These are phyloP conservation scores for Meiosimyza platycephala DNA, from an alignment of 2,888 invertebrate genomes.

Conservation along the genomic window DNA sequence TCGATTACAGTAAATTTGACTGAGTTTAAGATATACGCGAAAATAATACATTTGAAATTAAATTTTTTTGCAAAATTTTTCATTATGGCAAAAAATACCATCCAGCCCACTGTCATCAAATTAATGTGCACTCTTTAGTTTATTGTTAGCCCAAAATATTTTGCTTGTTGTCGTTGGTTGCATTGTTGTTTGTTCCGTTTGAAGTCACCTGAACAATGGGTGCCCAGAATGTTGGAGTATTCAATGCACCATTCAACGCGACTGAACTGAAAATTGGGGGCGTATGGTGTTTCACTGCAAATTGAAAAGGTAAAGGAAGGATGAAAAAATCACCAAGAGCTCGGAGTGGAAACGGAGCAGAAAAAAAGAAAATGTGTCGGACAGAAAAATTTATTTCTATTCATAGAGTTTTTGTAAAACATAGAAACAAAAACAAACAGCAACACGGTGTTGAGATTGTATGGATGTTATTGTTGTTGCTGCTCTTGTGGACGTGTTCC, in stretches of 20 bases:
- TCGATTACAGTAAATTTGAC: too few species aligned
- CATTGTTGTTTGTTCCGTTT: constrained; percentile 44
- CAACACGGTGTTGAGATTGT: constrained; percentile 46
- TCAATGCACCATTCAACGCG: neutral
- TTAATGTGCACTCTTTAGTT: too few species aligned
- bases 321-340: constrained; percentile 4
- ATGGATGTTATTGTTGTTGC: constrained; percentile 49
- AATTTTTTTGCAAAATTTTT: neutral
- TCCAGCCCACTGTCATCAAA: too few species aligned
- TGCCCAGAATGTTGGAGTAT: neutral
- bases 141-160: neutral
- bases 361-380: constrained; percentile 11
- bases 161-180: constrained; percentile 35
- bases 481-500: constrained; percentile 43
- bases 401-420: constrained; percentile 2
- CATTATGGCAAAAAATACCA: neutral
- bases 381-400: constrained; percentile 16
- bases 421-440: neutral
- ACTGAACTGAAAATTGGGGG: constrained; percentile 14
- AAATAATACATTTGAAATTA: too few species aligned
- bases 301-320: neutral
- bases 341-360: constrained; percentile 23
- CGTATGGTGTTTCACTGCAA: constrained; percentile 9
- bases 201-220: constrained; percentile 47
- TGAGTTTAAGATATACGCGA: too few species aligned